These are phyloP conservation scores for Tragopan temminckii DNA, from an alignment of 2,797 vertebrate genomes.

Conservation along the genomic window DNA sequence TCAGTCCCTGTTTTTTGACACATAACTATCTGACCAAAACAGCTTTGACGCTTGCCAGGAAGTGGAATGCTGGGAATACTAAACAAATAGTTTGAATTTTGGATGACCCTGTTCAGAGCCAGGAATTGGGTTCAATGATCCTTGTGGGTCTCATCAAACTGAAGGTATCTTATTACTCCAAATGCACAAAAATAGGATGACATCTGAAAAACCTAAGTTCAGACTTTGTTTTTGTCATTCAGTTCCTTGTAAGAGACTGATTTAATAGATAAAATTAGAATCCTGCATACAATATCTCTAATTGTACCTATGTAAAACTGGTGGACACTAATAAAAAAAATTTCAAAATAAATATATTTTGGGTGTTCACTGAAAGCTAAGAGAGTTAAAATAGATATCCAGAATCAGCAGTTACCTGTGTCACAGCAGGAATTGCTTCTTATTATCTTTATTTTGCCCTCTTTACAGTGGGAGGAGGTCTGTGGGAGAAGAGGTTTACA, in stretches of 20 bases:
- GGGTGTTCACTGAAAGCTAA: background rate
- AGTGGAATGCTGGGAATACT: background rate
- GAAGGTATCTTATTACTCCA: background rate
- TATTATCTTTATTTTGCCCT: background rate
- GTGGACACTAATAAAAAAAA: rapidly evolving
- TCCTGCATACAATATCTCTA: background rate
- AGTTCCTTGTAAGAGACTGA: background rate
- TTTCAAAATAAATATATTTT: background rate
- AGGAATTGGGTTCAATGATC: background rate
- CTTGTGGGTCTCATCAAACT: background rate
- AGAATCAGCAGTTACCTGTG: background rate
- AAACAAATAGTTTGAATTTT: background rate
- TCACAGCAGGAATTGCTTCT: background rate
- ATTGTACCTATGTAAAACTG: background rate
- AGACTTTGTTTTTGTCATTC: background rate
- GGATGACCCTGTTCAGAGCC: background rate
- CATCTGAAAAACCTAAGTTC: background rate
- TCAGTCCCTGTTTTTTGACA: background rate
- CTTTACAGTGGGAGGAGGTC: background rate
- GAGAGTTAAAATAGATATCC: background rate
- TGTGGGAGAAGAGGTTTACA: background rate
- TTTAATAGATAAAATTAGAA: background rate
- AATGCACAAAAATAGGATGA: background rate
- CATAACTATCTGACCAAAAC: background rate
- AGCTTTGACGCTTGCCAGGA: background rate